A percentile compares a stretch with the other conserved stretches of the same genome.
phyloP scores from a whole-genome alignment of 2,888 invertebrate genomes.

The Nephrocerus scutellatus region DNA sequence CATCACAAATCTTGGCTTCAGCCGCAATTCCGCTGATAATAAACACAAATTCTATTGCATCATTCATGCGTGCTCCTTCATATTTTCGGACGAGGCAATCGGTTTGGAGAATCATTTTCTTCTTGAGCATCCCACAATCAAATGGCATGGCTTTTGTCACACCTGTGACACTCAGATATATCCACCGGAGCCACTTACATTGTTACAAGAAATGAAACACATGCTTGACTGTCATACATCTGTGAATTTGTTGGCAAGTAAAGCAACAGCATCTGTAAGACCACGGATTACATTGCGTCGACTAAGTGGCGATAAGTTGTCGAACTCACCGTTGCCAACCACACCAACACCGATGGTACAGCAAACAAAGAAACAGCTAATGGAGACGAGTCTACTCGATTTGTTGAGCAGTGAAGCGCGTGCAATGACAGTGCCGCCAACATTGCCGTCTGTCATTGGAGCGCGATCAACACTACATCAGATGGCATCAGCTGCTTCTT shows the following conservation, averaged over 20 bases:
- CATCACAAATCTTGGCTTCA: conserved; percentile 35
- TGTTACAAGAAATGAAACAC: conserved; percentile 34
- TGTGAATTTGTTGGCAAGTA: not conserved
- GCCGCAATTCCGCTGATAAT: conserved; percentile 12
- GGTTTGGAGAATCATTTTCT: conserved; percentile 40
- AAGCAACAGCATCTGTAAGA: conserved; percentile 30
- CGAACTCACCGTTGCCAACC: conserved; percentile 20
- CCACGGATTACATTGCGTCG: conserved; percentile 41
- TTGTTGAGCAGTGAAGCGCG: conserved; percentile 19
- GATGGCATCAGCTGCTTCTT: too few species aligned
- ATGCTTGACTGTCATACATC: conserved; percentile 28
- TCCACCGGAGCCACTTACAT: conserved; percentile 2
- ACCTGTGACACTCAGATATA: conserved; percentile 43
- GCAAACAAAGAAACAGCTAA: too few species aligned
- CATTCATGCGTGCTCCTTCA: conserved; percentile 36
- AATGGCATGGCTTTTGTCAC: conserved; percentile 54
- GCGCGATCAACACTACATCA: too few species aligned
- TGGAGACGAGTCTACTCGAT: too few species aligned
- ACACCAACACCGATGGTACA: too few species aligned
- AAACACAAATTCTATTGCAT: conserved; percentile 36
- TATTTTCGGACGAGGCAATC: conserved; percentile 35
- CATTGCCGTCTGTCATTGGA: conserved; percentile 9
- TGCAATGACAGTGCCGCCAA: conserved; percentile 21
- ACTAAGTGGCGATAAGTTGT: conserved; percentile 49
- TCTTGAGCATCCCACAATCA: conserved; percentile 40